A percentile compares a stretch with the other conserved stretches of the same genome.
Conservation (phyloP, 2,797 vertebrate genomes). For the Ptychadena robeensis region DNA sequence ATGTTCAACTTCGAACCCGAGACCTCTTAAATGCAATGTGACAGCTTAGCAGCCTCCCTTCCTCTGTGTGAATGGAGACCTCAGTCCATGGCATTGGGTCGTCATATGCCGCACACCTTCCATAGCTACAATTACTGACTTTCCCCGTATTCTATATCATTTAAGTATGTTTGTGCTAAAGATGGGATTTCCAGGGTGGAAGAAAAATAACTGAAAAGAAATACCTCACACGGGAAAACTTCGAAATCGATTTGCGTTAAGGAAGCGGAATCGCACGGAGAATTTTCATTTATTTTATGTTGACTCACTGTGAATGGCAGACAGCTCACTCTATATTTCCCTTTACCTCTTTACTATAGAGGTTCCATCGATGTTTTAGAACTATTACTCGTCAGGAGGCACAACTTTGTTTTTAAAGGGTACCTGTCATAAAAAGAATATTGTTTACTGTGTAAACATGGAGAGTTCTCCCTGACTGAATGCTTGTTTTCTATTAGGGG, state of each 20-base stretch:
- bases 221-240: conserved; percentile 52
- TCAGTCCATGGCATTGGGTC: conserved; percentile 61
- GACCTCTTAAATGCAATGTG: conserved; percentile 66
- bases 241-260: not conserved
- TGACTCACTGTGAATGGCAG: not conserved
- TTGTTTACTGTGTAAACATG: too few relatives aligned
- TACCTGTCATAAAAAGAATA: not conserved
- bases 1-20: conserved; percentile 67
- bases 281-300: conserved; percentile 54
- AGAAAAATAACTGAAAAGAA: conserved; percentile 43
- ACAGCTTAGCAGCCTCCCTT: conserved; percentile 67
- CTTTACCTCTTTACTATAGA: not conserved
- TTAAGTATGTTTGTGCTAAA: conserved; percentile 53
- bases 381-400: not conserved
- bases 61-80: conserved; percentile 53
- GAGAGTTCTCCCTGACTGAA: too few relatives aligned
- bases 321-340: not conserved
- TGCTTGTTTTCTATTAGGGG: too few relatives aligned
- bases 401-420: not conserved
- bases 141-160: conserved; percentile 58
- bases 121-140: conserved; percentile 63
- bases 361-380: not conserved
- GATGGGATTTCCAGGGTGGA: conserved; percentile 60
- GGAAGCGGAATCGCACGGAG: conserved; percentile 52
- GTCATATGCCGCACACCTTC: conserved; percentile 61